Conservation (phyloP, 2,113 vertebrate genomes). For the Shinisaurus crocodilurus region DNA sequence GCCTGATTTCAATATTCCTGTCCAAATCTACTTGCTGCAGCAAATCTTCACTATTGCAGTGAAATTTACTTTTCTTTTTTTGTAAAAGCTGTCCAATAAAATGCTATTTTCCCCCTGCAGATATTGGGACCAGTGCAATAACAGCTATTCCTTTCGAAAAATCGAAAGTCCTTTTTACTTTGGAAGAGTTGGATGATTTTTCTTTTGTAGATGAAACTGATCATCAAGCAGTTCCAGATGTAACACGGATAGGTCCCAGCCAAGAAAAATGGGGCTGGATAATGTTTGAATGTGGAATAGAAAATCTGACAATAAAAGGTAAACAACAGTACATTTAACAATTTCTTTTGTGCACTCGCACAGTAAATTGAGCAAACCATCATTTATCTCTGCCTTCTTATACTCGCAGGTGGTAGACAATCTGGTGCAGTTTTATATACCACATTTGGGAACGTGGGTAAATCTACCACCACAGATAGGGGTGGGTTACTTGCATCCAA, state of each 20-base stretch:
- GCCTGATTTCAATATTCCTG: accelerated
- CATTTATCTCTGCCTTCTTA: not conserved
- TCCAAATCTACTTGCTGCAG: not conserved
- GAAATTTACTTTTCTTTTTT: not conserved
- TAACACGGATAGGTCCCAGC: slow-evolving; percentile 81
- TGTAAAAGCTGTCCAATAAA: slow-evolving; percentile 8
- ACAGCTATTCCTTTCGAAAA: slow-evolving; percentile 98
- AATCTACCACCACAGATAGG: slow-evolving; percentile 79
- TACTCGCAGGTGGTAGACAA: slow-evolving; percentile 84
- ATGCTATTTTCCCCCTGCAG: slow-evolving; percentile 71
- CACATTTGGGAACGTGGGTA: slow-evolving; percentile 90
- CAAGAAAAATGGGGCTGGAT: slow-evolving; percentile 99
- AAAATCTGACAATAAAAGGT: slow-evolving; percentile 98
- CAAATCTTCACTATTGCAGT: not conserved
- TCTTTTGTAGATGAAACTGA: slow-evolving; percentile 93
- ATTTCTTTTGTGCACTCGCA: not conserved
- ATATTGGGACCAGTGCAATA: slow-evolving; percentile 93
- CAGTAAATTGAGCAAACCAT: not conserved
- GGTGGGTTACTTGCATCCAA: slow-evolving; percentile 89
- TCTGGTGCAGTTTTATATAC: slow-evolving; percentile 94
- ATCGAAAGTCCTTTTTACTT: slow-evolving; percentile 97
- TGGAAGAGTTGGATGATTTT: slow-evolving; percentile 96
- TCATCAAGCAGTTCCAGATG: slow-evolving; percentile 80
- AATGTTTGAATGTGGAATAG: slow-evolving; percentile 99
- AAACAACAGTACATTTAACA: not conserved